Evolutionary conservation across 2,888 invertebrate genomes (phyloP).

Genomic region (Allacma fusca): DNA sequence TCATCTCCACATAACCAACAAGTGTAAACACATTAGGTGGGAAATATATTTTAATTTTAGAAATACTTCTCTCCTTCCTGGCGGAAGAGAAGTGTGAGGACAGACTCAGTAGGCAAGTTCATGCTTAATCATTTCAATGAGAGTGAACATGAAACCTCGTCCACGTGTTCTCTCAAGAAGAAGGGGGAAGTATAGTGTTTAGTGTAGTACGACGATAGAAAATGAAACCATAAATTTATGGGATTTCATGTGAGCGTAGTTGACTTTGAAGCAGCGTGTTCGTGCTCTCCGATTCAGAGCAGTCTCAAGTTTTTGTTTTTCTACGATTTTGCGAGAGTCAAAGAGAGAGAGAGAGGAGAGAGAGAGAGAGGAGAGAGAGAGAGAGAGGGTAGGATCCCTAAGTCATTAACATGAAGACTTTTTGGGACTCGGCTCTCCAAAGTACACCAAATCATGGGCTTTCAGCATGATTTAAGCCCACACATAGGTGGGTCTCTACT

Average conservation of each 20-base stretch:
- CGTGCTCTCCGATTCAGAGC: neutral
- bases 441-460: neutral
- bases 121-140: neutral
- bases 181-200: neutral
- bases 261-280: constrained; percentile 32
- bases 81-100: no score
- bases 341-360: neutral
- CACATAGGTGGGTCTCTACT: neutral
- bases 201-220: neutral
- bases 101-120: no score
- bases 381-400: neutral
- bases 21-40: constrained; percentile 13
- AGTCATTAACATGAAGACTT: constrained; percentile 8
- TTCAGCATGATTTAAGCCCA: constrained; percentile 16
- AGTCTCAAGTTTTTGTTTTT: constrained; percentile 8
- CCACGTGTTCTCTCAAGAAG: constrained; percentile 3
- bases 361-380: no score
- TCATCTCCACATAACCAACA: neutral
- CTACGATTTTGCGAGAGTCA: neutral
- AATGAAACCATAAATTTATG: constrained; percentile 41
- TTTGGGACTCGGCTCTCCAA: neutral
- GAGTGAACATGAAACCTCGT: constrained; percentile 4
- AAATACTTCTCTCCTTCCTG: neutral
- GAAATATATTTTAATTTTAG: constrained; percentile 8
- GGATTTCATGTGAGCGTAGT: constrained; percentile 23